Conservation (phyloP, 2,113 vertebrate genomes). For the Actenoides hombroni region DNA sequence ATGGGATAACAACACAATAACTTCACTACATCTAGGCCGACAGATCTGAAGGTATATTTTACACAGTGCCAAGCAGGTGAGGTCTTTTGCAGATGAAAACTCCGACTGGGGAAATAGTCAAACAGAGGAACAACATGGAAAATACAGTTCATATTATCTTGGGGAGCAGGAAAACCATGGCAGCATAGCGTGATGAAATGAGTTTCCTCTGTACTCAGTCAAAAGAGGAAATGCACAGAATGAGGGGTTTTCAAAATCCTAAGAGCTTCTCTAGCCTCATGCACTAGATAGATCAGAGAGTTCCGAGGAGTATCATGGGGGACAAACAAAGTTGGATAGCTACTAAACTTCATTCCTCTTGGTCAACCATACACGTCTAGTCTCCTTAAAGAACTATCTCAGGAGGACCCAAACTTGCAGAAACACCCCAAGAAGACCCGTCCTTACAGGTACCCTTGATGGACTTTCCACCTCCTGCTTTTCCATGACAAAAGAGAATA, state of each 20-base stretch:
- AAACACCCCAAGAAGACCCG: not conserved
- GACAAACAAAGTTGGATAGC: not conserved
- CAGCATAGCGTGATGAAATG: not conserved
- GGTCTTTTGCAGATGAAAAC: not conserved
- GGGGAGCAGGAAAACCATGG: not conserved
- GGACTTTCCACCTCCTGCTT: not conserved
- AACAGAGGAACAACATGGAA: not conserved
- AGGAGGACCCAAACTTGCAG: not conserved
- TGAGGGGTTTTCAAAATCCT: not conserved
- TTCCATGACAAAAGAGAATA: not conserved
- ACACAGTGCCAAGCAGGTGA: not conserved
- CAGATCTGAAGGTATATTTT: not conserved
- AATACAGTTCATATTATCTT: not conserved
- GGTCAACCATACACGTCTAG: fast-evolving
- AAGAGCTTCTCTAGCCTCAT: not conserved
- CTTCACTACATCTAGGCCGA: not conserved
- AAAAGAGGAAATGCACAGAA: not conserved
- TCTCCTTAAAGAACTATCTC: not conserved
- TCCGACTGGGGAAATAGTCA: not conserved
- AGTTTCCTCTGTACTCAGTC: not conserved
- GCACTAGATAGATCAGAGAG: not conserved
- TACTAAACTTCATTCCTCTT: not conserved
- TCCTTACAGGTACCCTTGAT: not conserved
- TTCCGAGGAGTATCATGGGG: not conserved
- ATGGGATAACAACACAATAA: not conserved